Percentiles rank a stretch among this genome's conserved stretches.
Conservation (phyloP, 2,113 vertebrate genomes). For the Centrocercus urophasianus region DNA sequence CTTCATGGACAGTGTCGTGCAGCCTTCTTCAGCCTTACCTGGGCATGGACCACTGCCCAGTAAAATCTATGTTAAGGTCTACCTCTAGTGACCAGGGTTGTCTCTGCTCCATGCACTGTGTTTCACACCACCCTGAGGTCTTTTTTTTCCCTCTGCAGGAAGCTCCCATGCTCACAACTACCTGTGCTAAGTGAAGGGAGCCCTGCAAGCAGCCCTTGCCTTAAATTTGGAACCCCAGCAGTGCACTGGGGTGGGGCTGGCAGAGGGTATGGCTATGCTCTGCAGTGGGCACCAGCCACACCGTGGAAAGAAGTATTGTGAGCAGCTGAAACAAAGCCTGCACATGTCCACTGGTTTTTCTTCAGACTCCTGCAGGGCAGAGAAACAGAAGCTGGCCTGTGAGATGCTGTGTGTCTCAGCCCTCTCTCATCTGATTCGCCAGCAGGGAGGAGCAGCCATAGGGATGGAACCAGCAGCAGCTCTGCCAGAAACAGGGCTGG, state of each 20-base stretch:
- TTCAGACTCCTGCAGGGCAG: neutral
- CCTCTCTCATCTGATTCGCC: neutral
- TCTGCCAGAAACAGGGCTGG: neutral
- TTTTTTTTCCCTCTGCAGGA: neutral
- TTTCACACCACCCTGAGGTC: too few relatives aligned
- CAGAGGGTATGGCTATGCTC: neutral
- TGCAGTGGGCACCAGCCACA: fast-evolving
- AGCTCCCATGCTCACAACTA: neutral
- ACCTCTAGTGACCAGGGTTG: too few relatives aligned
- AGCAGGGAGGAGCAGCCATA: neutral
- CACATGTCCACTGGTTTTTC: neutral
- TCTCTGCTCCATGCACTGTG: too few relatives aligned
- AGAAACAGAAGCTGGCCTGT: neutral
- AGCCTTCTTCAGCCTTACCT: neutral
- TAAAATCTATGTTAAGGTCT: neutral
- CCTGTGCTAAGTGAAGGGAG: neutral
- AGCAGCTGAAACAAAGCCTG: neutral
- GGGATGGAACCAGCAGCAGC: neutral
- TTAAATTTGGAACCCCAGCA: neutral
- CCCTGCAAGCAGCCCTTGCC: neutral
- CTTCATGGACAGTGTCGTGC: fast-evolving
- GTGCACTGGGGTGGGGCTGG: neutral
- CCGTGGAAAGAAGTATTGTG: neutral
- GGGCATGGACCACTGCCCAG: fast-evolving
- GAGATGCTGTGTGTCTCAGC: neutral